Conservation (phyloP, 30 jellyfish, hydroid and myxozoan species). For the Hydractinia symbiolongicarpus region DNA sequence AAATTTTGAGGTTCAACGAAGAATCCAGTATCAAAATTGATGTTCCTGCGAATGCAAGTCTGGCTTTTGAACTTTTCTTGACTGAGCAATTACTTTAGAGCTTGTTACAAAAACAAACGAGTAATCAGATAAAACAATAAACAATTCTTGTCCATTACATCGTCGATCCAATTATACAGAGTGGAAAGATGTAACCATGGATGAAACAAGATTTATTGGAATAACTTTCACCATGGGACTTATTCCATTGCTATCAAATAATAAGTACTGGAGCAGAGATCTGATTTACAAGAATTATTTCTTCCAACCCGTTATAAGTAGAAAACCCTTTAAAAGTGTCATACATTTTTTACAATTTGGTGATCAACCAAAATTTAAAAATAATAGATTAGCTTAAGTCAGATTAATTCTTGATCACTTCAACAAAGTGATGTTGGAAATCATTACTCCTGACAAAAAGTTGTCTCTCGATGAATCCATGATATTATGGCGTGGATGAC, state of each 20-base stretch:
- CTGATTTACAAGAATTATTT: no score
- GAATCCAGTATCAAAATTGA: neutral
- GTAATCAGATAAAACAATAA: neutral
- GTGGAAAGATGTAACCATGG: no score
- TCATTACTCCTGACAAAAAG: neutral
- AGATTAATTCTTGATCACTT: neutral
- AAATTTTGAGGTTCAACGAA: neutral
- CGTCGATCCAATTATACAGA: no score
- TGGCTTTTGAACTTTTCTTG: neutral
- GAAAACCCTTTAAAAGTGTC: no score
- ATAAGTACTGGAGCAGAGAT: no score
- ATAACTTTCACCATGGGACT: no score
- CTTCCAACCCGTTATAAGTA: no score
- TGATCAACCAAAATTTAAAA: neutral
- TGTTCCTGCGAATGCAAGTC: neutral
- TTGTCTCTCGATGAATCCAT: neutral
- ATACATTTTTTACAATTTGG: no score
- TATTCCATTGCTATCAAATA: no score
- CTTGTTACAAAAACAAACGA: neutral
- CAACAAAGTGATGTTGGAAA: neutral
- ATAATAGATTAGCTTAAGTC: neutral
- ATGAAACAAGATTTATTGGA: no score
- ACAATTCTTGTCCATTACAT: no score
- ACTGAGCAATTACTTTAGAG: neutral
- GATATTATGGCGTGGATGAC: no score